Evolutionary conservation across 2,797 vertebrate genomes (phyloP).

Genomic region (Merluccius polli): DNA sequence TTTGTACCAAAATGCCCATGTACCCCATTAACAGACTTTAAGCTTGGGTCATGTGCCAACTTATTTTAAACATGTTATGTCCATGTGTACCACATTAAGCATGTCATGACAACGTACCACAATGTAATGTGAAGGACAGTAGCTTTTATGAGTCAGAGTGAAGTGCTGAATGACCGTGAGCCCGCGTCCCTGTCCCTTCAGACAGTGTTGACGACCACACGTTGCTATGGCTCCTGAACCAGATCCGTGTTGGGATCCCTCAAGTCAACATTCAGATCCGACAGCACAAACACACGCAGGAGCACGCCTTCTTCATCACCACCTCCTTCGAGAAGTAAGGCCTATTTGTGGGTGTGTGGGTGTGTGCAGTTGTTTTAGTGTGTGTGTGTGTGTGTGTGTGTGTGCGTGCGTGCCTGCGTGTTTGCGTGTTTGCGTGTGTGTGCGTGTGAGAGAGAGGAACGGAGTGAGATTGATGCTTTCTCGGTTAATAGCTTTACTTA

Average conservation of each 20-base stretch:
- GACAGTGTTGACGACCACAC: constrained; percentile 88
- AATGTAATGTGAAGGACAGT: neutral
- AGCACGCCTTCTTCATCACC: constrained; percentile 88
- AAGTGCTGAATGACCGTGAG: neutral
- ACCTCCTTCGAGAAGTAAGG: constrained; percentile 86
- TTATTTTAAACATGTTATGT: neutral
- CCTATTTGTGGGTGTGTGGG: neutral
- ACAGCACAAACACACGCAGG: constrained; percentile 84
- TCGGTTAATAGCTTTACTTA: neutral
- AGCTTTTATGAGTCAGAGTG: neutral
- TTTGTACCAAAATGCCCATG: neutral
- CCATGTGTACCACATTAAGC: neutral
- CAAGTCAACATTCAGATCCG: constrained; percentile 89
- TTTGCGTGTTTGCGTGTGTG: neutral
- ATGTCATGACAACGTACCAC: neutral
- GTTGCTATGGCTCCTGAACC: constrained; percentile 88
- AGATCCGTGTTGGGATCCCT: constrained; percentile 86
- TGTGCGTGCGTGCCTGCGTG: neutral
- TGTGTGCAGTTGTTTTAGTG: no score
- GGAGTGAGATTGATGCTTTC: neutral
- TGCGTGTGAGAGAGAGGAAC: neutral
- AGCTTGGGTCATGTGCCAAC: neutral
- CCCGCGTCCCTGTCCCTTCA: constrained; percentile 36
- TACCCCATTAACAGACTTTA: neutral
- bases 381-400: neutral